Evolutionary conservation across 2,888 invertebrate genomes (phyloP).

Genomic region (Eupithecia subfuscata): DNA sequence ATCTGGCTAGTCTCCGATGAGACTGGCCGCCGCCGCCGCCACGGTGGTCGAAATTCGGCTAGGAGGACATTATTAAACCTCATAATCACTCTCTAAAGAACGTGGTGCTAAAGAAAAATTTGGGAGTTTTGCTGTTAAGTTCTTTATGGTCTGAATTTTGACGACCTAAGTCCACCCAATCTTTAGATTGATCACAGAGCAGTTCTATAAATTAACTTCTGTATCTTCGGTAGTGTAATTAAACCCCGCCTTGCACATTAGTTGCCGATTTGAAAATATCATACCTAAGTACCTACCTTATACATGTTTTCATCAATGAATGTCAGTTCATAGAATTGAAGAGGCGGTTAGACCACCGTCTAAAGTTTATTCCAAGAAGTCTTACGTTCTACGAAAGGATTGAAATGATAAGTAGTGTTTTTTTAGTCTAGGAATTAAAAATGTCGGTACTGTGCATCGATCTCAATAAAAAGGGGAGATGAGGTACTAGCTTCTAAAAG

Average conservation of each 20-base stretch:
- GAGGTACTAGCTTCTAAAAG: no score
- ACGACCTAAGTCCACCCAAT: no score
- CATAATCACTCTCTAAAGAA: no score
- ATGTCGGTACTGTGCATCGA: neutral
- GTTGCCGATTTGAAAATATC: neutral
- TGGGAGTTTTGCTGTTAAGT: no score
- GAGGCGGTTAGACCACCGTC: neutral
- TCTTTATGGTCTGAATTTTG: no score
- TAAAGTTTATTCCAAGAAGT: neutral
- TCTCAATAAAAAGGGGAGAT: no score
- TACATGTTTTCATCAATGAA: neutral
- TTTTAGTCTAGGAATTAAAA: constrained; percentile 10
- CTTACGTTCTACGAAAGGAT: neutral
- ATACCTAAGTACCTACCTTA: neutral
- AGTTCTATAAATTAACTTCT: neutral
- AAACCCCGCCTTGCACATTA: neutral
- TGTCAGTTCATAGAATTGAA: neutral
- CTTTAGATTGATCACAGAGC: no score
- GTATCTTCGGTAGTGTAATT: neutral
- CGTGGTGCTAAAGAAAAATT: no score
- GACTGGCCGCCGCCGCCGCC: no score
- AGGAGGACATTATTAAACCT: no score
- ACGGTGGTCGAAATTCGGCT: no score
- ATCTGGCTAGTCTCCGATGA: no score
- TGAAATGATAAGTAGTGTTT: constrained; percentile 3